These are phyloP conservation scores for Lepidurus apus DNA, from an alignment of 1,140 invertebrate genomes.

Conservation along the genomic window DNA sequence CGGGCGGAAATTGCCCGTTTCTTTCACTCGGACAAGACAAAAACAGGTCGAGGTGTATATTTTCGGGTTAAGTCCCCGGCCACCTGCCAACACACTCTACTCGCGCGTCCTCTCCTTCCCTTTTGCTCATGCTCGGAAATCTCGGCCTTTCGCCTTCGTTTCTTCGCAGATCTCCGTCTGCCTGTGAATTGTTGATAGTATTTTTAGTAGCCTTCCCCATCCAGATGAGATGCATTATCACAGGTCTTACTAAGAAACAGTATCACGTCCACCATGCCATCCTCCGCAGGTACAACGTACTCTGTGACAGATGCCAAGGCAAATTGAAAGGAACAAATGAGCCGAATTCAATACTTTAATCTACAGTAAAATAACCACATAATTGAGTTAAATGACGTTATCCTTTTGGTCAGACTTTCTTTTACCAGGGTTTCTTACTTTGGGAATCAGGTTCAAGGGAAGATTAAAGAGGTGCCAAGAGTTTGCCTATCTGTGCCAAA, in stretches of 20 bases:
- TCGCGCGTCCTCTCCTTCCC: neutral
- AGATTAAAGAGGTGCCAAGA: no score
- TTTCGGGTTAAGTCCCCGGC: constrained; percentile 20
- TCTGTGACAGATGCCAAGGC: no score
- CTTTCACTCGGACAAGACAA: neutral
- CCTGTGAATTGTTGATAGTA: constrained; percentile 16
- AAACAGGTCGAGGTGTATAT: constrained; percentile 18
- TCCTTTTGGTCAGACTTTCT: no score
- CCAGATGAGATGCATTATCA: neutral
- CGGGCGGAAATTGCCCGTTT: neutral
- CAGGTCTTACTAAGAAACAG: neutral
- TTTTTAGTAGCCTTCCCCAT: neutral
- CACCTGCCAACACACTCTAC: constrained; percentile 14
- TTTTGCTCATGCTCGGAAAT: neutral
- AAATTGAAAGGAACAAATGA: no score
- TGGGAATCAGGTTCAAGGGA: no score
- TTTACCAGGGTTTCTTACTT: no score
- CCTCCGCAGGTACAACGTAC: neutral
- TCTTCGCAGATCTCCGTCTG: neutral
- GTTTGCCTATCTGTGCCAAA: no score
- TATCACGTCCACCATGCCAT: neutral
- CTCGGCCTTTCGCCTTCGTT: neutral
- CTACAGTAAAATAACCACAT: no score
- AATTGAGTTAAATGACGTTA: no score
- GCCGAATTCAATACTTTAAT: no score